Base-by-base conservation (phyloP, 2,888 invertebrate species). In the Amiota minor region DNA sequence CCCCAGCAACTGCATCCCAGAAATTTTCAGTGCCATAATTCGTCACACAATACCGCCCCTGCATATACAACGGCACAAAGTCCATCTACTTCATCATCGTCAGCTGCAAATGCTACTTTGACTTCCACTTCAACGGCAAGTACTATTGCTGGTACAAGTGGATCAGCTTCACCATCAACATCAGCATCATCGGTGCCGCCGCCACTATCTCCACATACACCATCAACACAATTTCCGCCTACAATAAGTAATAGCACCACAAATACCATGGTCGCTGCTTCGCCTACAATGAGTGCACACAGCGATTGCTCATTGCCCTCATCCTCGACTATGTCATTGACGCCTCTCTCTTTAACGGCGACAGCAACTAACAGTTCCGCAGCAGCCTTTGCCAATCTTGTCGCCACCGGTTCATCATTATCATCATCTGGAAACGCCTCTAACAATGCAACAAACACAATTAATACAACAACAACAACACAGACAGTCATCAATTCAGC, bases 1-100 rank as follows among this genome's bases (percentile, higher is more conserved):
- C 98, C n/a, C 98, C 9, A 97, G 97, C 89, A 94, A 94, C 88
- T 98, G 98, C 90, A 93, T 94, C 81, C 95, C 96, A 1, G 98
- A 98, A 90, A 95, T 98, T 82, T 98, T 98, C 8, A 93, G 94
- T 87, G 95, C 96, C 1, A 97, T 49, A 68, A 47, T 46, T 50
- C 61, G 3, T 14, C 49, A 20, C 61, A 59, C 46, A 16, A 46
- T 16, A n/a, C 59, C 9, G 18, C 47, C 10, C 53, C 67, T 23
- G 53, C 67, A 10, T 65, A 65, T 35, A 65, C 49, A n/a, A 65
- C 46, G 46, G 64, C 65, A 16, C 46, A 9, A 23, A 65, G 49
- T 65, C 14, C 50, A 9, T 46, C 67, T 2, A 18, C 67, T 45
- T 18, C 70, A 73, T 46, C 80, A 73, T 53, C 53, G 74, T 50